These are phyloP conservation scores for Spisula subtruncata DNA, from an alignment of 2,888 invertebrate species.

Conservation along the genomic window DNA sequence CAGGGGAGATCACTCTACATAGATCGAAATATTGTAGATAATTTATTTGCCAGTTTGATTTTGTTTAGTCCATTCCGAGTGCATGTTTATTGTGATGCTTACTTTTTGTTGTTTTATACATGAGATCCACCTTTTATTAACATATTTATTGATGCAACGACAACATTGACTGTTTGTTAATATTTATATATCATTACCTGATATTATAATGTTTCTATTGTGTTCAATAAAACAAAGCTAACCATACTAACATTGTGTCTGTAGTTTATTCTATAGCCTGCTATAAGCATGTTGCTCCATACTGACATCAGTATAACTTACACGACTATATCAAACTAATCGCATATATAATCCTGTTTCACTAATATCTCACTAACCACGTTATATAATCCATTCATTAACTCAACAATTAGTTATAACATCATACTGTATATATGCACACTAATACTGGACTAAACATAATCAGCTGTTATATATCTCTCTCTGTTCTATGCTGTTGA, in stretches of 20 bases:
- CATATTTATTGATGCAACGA: constrained; percentile 22
- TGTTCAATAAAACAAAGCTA: constrained; percentile 4
- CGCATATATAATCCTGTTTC: constrained; percentile 2
- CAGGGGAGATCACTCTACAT: not conserved
- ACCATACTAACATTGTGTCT: constrained; percentile 4
- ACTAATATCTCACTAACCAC: constrained; percentile 4
- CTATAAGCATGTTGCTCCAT: not conserved
- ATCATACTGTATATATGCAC: constrained; percentile 13
- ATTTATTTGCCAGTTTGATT: constrained; percentile 34
- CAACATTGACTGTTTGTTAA: constrained; percentile 20
- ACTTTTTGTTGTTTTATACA: constrained; percentile 28
- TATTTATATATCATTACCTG: constrained; percentile 2
- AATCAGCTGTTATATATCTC: too few relatives aligned
- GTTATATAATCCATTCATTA: not conserved
- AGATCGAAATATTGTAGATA: not conserved
- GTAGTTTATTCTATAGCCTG: constrained; percentile 20
- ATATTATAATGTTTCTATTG: constrained; percentile 18
- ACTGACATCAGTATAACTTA: not conserved
- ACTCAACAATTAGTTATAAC: not conserved
- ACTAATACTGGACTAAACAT: constrained; percentile 16
- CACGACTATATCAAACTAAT: not conserved
- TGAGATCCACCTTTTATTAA: constrained; percentile 14
- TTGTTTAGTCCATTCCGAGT: constrained; percentile 65
- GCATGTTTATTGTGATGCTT: constrained; percentile 67
- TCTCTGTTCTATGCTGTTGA: not conserved